Evolutionary conservation across 2,888 invertebrate genomes (phyloP).

Genomic region (Caenorhabditis sinica): DNA sequence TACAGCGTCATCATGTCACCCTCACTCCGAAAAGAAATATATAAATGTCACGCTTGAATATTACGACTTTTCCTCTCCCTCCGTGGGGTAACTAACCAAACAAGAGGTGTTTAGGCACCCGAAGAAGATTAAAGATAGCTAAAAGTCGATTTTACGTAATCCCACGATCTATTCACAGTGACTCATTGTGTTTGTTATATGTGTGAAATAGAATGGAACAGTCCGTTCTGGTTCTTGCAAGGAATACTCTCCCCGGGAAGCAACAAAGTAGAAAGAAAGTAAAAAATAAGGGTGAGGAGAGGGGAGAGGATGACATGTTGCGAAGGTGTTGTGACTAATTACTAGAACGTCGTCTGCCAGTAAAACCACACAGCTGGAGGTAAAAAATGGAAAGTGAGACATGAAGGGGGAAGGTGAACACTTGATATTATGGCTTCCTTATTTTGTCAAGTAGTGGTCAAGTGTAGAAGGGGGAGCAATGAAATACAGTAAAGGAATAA

Average conservation of each 20-base stretch:
- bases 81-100: neutral
- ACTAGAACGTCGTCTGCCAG: neutral
- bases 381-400: constrained; percentile 11
- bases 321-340: constrained; percentile 21
- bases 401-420: neutral
- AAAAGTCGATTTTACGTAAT: neutral
- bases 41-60: constrained; percentile 63
- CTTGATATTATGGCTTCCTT: neutral
- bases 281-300: neutral
- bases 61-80: constrained; percentile 35
- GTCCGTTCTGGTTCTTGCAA: too few species aligned
- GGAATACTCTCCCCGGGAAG: neutral
- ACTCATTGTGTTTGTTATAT: too few species aligned
- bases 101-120: neutral
- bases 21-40: neutral
- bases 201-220: too few species aligned
- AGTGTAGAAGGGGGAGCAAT: neutral
- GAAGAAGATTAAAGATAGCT: neutral
- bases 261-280: neutral
- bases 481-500: neutral
- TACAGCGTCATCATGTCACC: constrained; percentile 4
- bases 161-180: too few species aligned
- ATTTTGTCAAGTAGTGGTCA: constrained; percentile 3
- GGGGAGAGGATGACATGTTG: constrained; percentile 7
- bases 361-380: constrained; percentile 8